Evolutionary conservation across 1,140 invertebrate species (phyloP).

Genomic region (Aphaenogaster ashmeadi): DNA sequence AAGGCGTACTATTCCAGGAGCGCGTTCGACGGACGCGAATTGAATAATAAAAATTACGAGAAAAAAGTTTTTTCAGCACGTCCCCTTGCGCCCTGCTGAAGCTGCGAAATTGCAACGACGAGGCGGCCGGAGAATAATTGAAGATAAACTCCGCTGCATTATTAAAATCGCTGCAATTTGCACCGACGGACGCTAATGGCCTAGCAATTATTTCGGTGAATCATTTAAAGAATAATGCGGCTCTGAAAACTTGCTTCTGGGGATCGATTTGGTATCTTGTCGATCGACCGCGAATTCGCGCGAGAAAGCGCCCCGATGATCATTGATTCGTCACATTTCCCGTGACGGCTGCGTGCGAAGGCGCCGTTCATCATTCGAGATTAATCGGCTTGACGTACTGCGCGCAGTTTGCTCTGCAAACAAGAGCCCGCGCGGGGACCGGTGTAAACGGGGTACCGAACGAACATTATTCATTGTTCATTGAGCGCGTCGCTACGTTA

Average conservation of each 20-base stretch:
- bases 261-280: neutral
- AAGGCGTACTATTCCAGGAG: slow-evolving; percentile 11
- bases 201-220: slow-evolving; percentile 55
- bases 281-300: slow-evolving; percentile 37
- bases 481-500: slow-evolving; percentile 53
- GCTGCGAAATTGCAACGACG: slow-evolving; percentile 50
- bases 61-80: slow-evolving; percentile 5
- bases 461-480: slow-evolving; percentile 67
- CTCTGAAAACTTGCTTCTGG: slow-evolving; percentile 14
- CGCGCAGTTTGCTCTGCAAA: slow-evolving; percentile 69
- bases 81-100: neutral
- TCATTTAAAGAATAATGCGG: slow-evolving; percentile 37
- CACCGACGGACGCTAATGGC: slow-evolving; percentile 45
- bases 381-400: slow-evolving; percentile 66
- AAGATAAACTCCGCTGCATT: slow-evolving; percentile 47
- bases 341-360: slow-evolving; percentile 61
- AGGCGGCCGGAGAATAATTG: slow-evolving; percentile 65
- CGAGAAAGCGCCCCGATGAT: neutral
- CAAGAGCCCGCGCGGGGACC: slow-evolving; percentile 35
- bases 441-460: slow-evolving; percentile 49
- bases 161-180: slow-evolving; percentile 49
- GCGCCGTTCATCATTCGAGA: slow-evolving; percentile 65
- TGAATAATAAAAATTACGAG: slow-evolving; percentile 58
- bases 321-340: slow-evolving; percentile 60
- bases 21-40: slow-evolving; percentile 55